Conservation (phyloP, 1,140 invertebrate species). For the Danaus plexippus region DNA sequence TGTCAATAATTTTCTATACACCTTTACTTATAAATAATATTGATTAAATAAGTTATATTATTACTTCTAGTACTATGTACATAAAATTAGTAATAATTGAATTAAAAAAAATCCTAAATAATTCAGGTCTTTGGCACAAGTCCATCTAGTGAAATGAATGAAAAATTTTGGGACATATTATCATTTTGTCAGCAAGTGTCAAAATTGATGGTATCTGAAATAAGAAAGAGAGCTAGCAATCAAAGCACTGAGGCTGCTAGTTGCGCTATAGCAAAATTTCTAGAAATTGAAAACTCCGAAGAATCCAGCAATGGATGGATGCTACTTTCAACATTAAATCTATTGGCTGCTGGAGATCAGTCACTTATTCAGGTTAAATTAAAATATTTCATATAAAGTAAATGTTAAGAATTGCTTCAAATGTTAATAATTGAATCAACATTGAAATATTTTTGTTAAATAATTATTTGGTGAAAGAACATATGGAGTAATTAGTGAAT, state of each 20-base stretch:
- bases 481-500: background rate
- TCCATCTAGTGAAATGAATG: constrained; percentile 92
- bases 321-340: constrained; percentile 91
- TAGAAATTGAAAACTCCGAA: constrained; percentile 93
- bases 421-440: constrained; percentile 7
- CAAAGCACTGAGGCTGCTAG: constrained; percentile 96
- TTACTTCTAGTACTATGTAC: constrained; percentile 3
- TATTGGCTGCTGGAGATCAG: constrained; percentile 88
- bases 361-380: constrained; percentile 53
- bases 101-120: background rate
- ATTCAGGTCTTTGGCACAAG: constrained; percentile 90
- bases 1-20: too few species aligned
- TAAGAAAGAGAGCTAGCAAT: constrained; percentile 92
- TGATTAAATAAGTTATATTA: constrained; percentile 1
- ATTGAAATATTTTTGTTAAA: background rate
- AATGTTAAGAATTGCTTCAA: background rate
- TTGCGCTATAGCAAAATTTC: constrained; percentile 95
- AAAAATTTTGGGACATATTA: constrained; percentile 94
- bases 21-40: background rate
- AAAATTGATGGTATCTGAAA: constrained; percentile 95
- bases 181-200: constrained; percentile 96
- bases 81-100: too few species aligned
- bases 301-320: constrained; percentile 98
- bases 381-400: background rate
- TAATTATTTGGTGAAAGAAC: background rate